phyloP scores from a whole-genome alignment of 2,797 vertebrate genomes.

The Pangasius macronema region DNA sequence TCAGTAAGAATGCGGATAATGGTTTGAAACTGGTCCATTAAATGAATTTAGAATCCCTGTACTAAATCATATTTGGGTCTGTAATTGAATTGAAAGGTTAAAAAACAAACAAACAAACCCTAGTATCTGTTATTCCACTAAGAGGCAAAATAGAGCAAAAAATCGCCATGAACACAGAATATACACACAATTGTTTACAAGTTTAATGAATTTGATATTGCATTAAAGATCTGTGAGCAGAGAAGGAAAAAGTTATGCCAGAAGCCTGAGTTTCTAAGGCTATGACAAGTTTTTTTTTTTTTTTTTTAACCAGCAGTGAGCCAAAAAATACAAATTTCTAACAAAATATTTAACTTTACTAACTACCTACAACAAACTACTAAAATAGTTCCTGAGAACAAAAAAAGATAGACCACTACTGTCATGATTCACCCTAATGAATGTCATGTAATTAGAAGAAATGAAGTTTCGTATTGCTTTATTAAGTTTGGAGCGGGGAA shows the following conservation, averaged over 20 bases:
- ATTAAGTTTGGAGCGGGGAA: slow-evolving; percentile 57
- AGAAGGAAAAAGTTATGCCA: background rate
- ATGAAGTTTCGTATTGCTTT: slow-evolving; percentile 53
- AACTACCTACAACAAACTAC: slow-evolving; percentile 39
- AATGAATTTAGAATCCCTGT: background rate
- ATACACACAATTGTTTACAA: slow-evolving; percentile 2
- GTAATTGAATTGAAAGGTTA: background rate
- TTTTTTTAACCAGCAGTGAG: background rate
- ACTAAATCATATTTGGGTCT: background rate
- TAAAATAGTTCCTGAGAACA: slow-evolving; percentile 33
- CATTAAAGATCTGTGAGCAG: background rate
- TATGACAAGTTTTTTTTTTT: too few species aligned
- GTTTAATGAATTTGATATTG: background rate
- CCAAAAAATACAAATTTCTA: background rate
- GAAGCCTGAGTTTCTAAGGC: background rate
- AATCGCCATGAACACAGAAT: background rate
- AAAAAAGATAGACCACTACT: slow-evolving; percentile 51
- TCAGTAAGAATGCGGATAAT: background rate
- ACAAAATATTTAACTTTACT: slow-evolving; percentile 15
- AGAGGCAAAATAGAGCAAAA: background rate
- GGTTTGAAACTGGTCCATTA: background rate
- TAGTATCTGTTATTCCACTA: background rate
- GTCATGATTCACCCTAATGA: slow-evolving; percentile 56
- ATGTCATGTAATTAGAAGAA: slow-evolving; percentile 58
- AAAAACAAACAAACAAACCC: background rate